Percentiles rank a stretch among this genome's conserved stretches.
Conservation (phyloP, 2,888 invertebrate genomes). For the Tenthredo distinguenda region DNA sequence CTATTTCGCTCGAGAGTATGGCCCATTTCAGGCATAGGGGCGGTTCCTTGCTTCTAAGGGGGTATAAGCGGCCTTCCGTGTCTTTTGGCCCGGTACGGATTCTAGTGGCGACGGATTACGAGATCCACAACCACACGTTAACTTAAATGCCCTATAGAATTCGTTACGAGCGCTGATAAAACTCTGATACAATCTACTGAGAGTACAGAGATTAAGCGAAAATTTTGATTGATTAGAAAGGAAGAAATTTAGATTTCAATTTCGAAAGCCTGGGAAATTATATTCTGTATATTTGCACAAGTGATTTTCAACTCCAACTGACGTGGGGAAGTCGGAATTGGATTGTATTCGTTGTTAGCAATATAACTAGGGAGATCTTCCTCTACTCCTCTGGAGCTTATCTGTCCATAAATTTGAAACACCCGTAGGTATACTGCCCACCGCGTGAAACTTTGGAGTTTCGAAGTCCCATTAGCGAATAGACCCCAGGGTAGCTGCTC, state of each 20-base stretch:
- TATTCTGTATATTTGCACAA: not conserved
- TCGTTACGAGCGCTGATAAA: not conserved
- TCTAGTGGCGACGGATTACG: constrained; percentile 31
- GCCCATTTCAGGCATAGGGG: constrained; percentile 72
- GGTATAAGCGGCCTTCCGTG: constrained; percentile 52
- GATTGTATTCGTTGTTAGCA: not conserved
- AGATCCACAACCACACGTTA: not conserved
- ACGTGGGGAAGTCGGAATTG: not conserved
- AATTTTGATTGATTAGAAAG: no score
- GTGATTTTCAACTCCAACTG: not conserved
- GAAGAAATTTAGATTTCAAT: not conserved
- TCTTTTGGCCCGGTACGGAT: constrained; percentile 42
- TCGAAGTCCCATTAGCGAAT: constrained; percentile 51
- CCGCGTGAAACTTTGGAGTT: constrained; percentile 49
- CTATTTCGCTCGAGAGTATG: constrained; percentile 73
- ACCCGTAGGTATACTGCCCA: constrained; percentile 40
- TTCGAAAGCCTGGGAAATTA: not conserved
- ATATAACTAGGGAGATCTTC: constrained; percentile 13
- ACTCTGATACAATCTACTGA: constrained; percentile 2
- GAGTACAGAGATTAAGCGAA: not conserved
- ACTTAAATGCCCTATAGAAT: not conserved
- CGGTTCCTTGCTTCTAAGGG: constrained; percentile 58
- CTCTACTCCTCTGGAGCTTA: not conserved
- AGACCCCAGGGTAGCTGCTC: constrained; percentile 41
- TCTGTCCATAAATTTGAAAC: constrained; percentile 39